A percentile compares a stretch with the other conserved stretches of the same genome.
These are phyloP conservation scores for Anhinga anhinga DNA, from an alignment of 2,113 vertebrate genomes.

Conservation along the genomic window DNA sequence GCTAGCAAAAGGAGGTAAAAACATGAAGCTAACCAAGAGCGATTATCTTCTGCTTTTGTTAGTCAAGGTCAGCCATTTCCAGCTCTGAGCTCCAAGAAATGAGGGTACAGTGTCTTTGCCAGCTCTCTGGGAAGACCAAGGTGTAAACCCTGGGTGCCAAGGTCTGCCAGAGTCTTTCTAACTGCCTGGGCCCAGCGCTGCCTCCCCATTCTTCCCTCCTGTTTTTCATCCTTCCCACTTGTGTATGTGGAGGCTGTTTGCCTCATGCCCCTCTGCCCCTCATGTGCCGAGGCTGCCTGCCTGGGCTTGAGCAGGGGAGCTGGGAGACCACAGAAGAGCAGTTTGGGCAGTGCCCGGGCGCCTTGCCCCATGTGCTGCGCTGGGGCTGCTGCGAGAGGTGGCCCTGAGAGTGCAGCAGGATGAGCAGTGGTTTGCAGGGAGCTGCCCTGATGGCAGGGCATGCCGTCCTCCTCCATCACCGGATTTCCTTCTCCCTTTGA, in stretches of 20 bases:
- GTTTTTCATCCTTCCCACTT: neutral
- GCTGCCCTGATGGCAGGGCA: accelerated
- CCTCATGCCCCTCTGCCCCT: neutral
- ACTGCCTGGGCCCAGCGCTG: neutral
- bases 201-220: neutral
- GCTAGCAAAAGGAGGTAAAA: neutral
- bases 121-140: neutral
- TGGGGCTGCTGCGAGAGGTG: neutral
- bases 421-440: accelerated
- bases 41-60: neutral
- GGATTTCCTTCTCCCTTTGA: neutral
- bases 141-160: neutral
- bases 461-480: accelerated
- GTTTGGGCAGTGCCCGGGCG: accelerated
- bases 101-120: neutral
- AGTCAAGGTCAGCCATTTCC: neutral
- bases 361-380: accelerated
- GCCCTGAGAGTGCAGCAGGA: neutral
- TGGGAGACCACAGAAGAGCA: neutral
- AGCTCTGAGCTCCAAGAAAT: accelerated
- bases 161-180: neutral
- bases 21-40: neutral
- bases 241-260: accelerated
- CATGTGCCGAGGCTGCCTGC: accelerated
- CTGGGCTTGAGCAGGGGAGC: neutral